These are phyloP conservation scores for Drosophila algonquin DNA, from an alignment of 2,888 invertebrate genomes.

Conservation along the genomic window DNA sequence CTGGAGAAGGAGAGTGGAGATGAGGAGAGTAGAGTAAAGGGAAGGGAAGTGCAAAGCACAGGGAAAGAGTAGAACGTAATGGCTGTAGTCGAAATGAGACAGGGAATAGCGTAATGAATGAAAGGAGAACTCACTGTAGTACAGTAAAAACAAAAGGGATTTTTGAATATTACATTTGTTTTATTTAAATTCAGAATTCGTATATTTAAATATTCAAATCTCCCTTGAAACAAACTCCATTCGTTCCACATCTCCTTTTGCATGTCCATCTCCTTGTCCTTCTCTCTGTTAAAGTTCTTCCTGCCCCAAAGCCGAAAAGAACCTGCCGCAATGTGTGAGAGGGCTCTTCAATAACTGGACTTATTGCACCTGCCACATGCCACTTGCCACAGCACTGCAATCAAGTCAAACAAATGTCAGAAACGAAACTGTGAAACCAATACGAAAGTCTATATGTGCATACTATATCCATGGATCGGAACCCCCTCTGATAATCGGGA, in stretches of 20 bases:
- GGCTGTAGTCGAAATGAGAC: slow-evolving; percentile 7
- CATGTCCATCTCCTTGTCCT: not conserved
- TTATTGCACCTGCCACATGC: slow-evolving; percentile 49
- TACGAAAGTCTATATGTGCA: slow-evolving; percentile 36
- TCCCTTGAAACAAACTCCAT: slow-evolving; percentile 8
- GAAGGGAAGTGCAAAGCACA: not conserved
- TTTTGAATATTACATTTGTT: not conserved
- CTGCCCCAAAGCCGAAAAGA: slow-evolving; percentile 21
- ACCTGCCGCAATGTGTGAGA: slow-evolving; percentile 37
- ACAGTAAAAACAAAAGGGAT: slow-evolving; percentile 12
- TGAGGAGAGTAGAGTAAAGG: not conserved
- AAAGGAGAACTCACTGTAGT: slow-evolving; percentile 1
- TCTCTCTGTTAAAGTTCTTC: not conserved
- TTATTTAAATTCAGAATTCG: no score
- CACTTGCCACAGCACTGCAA: slow-evolving; percentile 18
- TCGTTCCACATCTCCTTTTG: slow-evolving; percentile 2
- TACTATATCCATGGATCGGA: slow-evolving; percentile 25
- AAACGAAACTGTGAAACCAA: slow-evolving; percentile 62
- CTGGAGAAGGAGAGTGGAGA: not conserved
- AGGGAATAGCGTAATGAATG: slow-evolving; percentile 33
- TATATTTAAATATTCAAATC: not conserved
- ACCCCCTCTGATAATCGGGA: slow-evolving; percentile 48
- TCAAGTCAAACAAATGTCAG: slow-evolving; percentile 57
- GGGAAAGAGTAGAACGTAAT: not conserved
- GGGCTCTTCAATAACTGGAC: slow-evolving; percentile 26